A percentile compares a stretch with the other conserved stretches of the same genome.
Conservation (phyloP, 2,888 invertebrate genomes). For the Cheilosia vulpina region DNA sequence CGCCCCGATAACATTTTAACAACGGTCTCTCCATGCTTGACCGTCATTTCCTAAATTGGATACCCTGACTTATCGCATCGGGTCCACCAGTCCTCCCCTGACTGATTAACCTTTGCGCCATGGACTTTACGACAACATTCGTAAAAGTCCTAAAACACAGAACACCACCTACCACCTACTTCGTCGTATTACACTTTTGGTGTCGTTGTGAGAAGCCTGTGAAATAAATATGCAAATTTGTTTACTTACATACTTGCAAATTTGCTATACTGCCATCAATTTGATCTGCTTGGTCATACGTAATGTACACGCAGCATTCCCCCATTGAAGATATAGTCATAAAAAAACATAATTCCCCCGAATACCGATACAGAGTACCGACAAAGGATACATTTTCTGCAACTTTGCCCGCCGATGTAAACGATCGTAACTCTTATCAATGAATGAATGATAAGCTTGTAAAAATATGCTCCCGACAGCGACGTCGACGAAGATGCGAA, state of each 20-base stretch:
- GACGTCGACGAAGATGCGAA: conserved; percentile 4
- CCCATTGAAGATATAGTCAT: conserved; percentile 31
- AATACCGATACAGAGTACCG: conserved; percentile 30
- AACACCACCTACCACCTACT: neutral
- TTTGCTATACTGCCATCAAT: conserved; percentile 44
- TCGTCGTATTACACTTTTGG: neutral
- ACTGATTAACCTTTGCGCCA: neutral
- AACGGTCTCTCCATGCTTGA: neutral
- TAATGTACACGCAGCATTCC: neutral
- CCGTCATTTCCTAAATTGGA: conserved; percentile 14
- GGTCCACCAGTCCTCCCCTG: neutral
- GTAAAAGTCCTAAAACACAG: neutral
- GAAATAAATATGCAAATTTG: conserved; percentile 50
- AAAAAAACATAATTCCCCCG: conserved; percentile 51
- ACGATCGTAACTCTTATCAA: conserved; percentile 74
- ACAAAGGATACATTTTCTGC: conserved; percentile 32
- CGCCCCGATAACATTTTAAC: conserved; percentile 6
- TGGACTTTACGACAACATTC: neutral
- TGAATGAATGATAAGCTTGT: conserved; percentile 66
- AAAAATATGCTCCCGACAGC: conserved; percentile 50
- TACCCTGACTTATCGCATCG: conserved; percentile 4
- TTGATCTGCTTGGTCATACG: conserved; percentile 4
- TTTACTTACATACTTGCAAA: conserved; percentile 54
- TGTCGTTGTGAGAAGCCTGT: neutral
- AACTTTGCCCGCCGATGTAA: conserved; percentile 63